Percentiles rank a stretch among this genome's conserved stretches.
Conservation (phyloP, 2,888 invertebrate genomes). For the Emmelina monodactyla region DNA sequence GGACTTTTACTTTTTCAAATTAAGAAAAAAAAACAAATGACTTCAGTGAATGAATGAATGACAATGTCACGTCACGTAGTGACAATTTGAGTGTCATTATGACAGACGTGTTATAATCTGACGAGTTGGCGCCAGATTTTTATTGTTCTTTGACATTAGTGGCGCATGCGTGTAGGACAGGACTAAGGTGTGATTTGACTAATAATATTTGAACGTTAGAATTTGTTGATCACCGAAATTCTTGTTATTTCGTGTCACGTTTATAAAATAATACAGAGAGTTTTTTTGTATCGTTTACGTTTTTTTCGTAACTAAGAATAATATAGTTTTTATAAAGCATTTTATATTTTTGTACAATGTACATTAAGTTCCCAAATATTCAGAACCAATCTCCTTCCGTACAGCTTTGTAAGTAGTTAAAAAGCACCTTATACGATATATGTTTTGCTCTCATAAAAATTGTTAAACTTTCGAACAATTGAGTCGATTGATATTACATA, state of each 20-base stretch:
- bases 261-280: no score
- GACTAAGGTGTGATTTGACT: conserved; percentile 8
- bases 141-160: conserved; percentile 38
- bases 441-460: background rate
- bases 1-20: conserved; percentile 44
- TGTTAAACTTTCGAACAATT: conserved; percentile 11
- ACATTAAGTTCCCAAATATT: no score
- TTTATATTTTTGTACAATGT: no score
- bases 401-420: no score
- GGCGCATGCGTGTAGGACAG: conserved; percentile 10
- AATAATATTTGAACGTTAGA: no score
- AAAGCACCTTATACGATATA: no score
- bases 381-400: no score
- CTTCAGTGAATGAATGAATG: conserved; percentile 25
- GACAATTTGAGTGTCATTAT: conserved; percentile 56
- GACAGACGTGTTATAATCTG: conserved; percentile 51
- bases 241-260: no score
- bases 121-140: conserved; percentile 55
- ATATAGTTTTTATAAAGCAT: no score
- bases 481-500: conserved; percentile 20
- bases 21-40: conserved; percentile 19
- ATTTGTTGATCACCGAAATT: no score
- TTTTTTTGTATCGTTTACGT: no score
- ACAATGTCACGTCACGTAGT: conserved; percentile 42
- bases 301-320: no score